These are phyloP conservation scores for Amblyteles armatorius DNA, from an alignment of 2,888 invertebrate genomes.

Conservation along the genomic window DNA sequence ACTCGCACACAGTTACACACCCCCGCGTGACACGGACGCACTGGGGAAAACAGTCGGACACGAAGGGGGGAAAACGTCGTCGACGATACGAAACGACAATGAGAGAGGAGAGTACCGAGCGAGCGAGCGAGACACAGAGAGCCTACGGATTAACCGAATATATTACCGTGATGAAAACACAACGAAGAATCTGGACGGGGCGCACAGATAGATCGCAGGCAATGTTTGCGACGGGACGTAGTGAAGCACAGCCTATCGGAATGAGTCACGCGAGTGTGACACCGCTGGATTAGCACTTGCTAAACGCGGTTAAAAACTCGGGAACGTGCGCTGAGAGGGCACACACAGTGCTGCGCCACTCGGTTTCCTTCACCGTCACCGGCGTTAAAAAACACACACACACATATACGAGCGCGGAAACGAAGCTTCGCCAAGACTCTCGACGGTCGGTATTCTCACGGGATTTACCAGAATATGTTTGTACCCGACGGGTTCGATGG, in stretches of 20 bases:
- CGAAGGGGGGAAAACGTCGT: conserved; percentile 27
- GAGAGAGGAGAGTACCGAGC: conserved; percentile 16
- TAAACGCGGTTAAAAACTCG: conserved; percentile 53
- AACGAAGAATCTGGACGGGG: neutral
- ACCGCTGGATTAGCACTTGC: conserved; percentile 59
- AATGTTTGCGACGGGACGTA: conserved; percentile 41
- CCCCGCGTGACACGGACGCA: conserved; percentile 64
- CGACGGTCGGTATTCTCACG: neutral
- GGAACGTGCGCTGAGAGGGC: conserved; percentile 59
- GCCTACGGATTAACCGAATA: conserved; percentile 9
- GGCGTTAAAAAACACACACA: conserved; percentile 48
- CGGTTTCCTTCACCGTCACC: conserved; percentile 65
- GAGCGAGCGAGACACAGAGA: conserved; percentile 11
- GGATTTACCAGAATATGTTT: conserved; percentile 62
- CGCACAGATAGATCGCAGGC: conserved; percentile 12
- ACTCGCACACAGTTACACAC: conserved; percentile 55
- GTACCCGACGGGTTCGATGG: conserved; percentile 56
- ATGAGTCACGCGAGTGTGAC: conserved; percentile 64
- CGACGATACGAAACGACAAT: conserved; percentile 46
- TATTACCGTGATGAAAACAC: conserved; percentile 43
- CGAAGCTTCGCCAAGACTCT: conserved; percentile 3
- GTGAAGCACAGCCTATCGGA: conserved; percentile 46
- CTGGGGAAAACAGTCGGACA: conserved; percentile 58
- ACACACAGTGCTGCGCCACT: conserved; percentile 76
- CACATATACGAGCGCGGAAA: conserved; percentile 4